Base-by-base conservation (phyloP, 2,888 invertebrate genomes). In the Mythimna lalbum region DNA sequence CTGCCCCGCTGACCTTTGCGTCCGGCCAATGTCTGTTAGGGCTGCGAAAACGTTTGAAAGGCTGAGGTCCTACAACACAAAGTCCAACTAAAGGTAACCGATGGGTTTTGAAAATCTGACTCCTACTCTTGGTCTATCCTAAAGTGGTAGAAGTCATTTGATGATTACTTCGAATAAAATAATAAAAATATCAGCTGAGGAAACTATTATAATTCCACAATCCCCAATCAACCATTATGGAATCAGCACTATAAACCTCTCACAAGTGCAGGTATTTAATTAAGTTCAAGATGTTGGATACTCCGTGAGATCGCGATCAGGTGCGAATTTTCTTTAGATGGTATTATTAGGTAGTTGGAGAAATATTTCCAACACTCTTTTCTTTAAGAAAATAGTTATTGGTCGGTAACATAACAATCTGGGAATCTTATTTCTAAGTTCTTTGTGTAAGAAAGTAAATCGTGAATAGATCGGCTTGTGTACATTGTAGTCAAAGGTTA, bases 251-350 rank as follows among this genome's bases (percentile, higher is more conserved):
- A 7, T 14, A 14, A 14, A n/a, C 23, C 36, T 47, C 21, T 23
- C 17, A 47, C n/a, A 23, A 33, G 47, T 50, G 19, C 19, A 39
- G 56, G 9, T 33, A 23, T 69, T 59, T 69, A 33, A 59, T 57
- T 52, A 43, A 52, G 70, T 33, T 52, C 19, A 31, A 43, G 19
- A n/a, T 14, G 36, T 43, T 17, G 17, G n/a, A 2, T 31, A n/a
- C 31, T 14, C 5, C 12, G 21, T 14, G 14, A 21, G 31, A 39
- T 68, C 31, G 31, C 9, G 31, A 68, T 68, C 52, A 43, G 53
- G n/a, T 43, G 43, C 9, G 1, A 53, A 33, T 43, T 69, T 43
- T 17, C 39, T 43, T n/a, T 10, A 33, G n/a, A 43, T 53, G 14
- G 36, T 36, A 72, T 39, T 31, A 23, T 61, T 55, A 19, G 9